phyloP scores from a whole-genome alignment of 2,797 vertebrate genomes.

The Argyrosomus regius region DNA sequence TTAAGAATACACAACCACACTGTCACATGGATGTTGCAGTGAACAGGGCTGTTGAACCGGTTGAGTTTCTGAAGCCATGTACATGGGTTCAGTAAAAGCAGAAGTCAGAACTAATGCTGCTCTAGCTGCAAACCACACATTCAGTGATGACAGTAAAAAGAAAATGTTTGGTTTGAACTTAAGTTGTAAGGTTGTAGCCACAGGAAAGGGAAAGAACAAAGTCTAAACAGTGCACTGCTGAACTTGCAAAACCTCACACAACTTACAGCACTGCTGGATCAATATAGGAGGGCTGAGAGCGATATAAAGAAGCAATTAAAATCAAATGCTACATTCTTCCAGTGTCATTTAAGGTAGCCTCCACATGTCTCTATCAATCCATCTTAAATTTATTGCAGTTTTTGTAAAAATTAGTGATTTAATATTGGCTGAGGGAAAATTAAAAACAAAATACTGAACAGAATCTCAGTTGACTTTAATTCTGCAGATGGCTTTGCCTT shows the following conservation, averaged over 20 bases:
- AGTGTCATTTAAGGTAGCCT: neutral
- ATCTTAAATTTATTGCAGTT: neutral
- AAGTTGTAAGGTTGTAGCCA: neutral
- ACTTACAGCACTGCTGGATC: conserved; percentile 13
- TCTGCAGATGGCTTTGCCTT: conserved; percentile 12
- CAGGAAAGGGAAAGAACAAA: conserved; percentile 20
- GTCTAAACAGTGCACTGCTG: conserved; percentile 22
- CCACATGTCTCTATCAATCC: neutral
- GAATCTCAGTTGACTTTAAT: conserved; percentile 8
- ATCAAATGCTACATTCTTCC: conserved; percentile 16
- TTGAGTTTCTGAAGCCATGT: neutral
- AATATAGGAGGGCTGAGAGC: conserved; percentile 24
- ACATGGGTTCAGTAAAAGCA: neutral
- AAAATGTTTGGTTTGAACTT: conserved; percentile 26
- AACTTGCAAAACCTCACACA: conserved; percentile 28
- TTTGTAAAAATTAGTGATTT: neutral
- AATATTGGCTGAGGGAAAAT: neutral
- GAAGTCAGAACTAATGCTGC: neutral
- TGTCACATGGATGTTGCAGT: neutral
- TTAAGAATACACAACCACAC: neutral
- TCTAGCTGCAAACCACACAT: conserved; percentile 11
- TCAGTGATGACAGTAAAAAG: conserved; percentile 1
- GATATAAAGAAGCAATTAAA: conserved; percentile 16
- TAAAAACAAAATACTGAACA: neutral
- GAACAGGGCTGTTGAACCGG: neutral